Evolutionary conservation across 2,888 invertebrate species (phyloP).

Genomic region (Philonicus albiceps): DNA sequence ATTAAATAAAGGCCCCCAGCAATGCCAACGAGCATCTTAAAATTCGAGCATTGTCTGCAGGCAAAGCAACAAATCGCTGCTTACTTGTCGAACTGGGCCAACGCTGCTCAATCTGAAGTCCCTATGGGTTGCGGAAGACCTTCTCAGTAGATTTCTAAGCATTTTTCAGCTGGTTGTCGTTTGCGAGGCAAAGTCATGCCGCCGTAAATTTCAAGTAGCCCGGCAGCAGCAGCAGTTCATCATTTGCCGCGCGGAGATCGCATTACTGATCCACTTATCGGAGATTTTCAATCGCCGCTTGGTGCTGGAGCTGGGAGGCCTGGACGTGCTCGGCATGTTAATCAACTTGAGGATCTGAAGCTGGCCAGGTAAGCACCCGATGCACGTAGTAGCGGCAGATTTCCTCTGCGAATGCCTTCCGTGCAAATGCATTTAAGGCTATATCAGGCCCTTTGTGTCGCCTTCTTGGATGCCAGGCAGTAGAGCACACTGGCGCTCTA

Average conservation of each 20-base stretch:
- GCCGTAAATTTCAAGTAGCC: conserved; percentile 26
- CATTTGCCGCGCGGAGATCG: not conserved
- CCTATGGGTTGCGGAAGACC: not conserved
- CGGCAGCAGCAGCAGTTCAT: not conserved
- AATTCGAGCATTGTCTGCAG: not conserved
- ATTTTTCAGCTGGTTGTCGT: not conserved
- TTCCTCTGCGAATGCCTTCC: not conserved
- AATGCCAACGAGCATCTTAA: not conserved
- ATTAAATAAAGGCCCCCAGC: not conserved
- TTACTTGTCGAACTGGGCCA: conserved; percentile 4
- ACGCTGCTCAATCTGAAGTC: not conserved
- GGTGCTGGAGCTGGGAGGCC: not conserved
- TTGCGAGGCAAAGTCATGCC: conserved; percentile 4
- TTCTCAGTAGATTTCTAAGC: not conserved
- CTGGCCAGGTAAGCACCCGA: not conserved
- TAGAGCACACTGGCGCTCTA: not conserved
- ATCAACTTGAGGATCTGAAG: not conserved
- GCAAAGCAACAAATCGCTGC: not conserved
- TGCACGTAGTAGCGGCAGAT: not conserved
- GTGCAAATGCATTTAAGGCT: not conserved
- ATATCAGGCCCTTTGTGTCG: not conserved
- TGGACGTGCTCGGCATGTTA: conserved; percentile 3
- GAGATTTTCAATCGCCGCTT: not conserved
- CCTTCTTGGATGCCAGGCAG: not conserved
- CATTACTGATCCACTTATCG: conserved; percentile 22